Evolutionary conservation across 2,888 invertebrate genomes (phyloP), one percentile per base, ranked within the genome.

Genomic region (Cyclophora albipunctata): DNA sequence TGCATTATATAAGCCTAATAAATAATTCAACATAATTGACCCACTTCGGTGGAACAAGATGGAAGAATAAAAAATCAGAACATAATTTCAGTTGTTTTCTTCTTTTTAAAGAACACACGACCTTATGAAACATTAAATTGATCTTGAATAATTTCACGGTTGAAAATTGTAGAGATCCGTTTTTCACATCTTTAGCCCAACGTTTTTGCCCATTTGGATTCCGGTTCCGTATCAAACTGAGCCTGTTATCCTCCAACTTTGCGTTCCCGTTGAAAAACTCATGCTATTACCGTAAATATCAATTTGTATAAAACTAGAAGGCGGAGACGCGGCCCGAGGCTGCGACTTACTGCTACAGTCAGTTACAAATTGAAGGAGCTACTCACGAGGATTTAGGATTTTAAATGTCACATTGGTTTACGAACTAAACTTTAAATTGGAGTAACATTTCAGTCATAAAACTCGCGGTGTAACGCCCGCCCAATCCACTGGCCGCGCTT

Each of bases 241-340:
- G 84, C 81, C 80, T 77, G 81, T 83, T 84, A 84, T 80, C 76
- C 81, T 69, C 74, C 69, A 83, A 84, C 78, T 84, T 84, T 77
- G 75, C 75, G 73, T 75, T 77, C 73, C 68, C 77, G 79, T 73
- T 79, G 81, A 85, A 86, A 88, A 87, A 84, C 83, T 84, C 84
- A 59, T 63, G 80, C 85, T 82, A 84, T 88, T 84, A 87, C 81
- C 84, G 86, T 88, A 88, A 88, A 88, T 88, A 88, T 87, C 88
- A 87, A 88, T 88, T 88, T 86, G 84, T 83, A 84, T 85, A 84
- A 81, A 85, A 81, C 86, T 81, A 82, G 82, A 76, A 78, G 83
- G 84, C 73, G 82, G 81, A 72, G 73, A 71, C 69, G 68, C 53
- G 58, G 74, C 71, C 69, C 62, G 60, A 63, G 64, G 69, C 70